phyloP scores from a whole-genome alignment of 2,888 invertebrate species.

The Heliconius ethilla region DNA sequence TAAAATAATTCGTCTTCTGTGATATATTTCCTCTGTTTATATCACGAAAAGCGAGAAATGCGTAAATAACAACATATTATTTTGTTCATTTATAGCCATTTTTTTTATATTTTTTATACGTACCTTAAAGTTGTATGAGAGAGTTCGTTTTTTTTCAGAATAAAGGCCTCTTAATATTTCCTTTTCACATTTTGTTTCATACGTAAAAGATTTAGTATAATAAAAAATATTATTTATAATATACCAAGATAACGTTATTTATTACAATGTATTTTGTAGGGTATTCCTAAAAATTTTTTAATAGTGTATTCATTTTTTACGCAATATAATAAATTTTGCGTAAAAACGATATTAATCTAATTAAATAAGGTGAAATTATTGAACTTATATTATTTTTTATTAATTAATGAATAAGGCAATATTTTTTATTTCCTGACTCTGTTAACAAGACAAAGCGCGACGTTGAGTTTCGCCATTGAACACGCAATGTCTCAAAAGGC shows the following conservation, averaged over 20 bases:
- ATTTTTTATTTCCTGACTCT: no score
- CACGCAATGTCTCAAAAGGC: no score
- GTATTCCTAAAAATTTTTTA: no score
- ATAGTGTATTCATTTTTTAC: no score
- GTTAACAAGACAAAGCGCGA: no score
- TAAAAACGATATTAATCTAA: no score
- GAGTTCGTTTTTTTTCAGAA: background rate
- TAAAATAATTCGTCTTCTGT: no score
- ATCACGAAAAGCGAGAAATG: background rate
- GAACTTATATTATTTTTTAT: no score
- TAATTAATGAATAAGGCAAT: no score
- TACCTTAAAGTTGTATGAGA: background rate
- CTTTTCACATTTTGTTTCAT: conserved; percentile 7
- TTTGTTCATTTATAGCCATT: background rate
- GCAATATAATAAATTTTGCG: no score
- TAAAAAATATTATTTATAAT: background rate
- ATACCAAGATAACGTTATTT: background rate
- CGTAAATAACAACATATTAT: background rate
- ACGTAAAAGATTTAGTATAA: background rate
- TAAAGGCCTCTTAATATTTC: conserved; percentile 19
- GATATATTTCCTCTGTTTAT: background rate
- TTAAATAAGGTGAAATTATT: no score
- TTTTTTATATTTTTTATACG: background rate
- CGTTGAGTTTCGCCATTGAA: no score
- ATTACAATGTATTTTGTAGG: background rate